Conservation (phyloP, 2,113 vertebrate species). For the Macquaria australasica region DNA sequence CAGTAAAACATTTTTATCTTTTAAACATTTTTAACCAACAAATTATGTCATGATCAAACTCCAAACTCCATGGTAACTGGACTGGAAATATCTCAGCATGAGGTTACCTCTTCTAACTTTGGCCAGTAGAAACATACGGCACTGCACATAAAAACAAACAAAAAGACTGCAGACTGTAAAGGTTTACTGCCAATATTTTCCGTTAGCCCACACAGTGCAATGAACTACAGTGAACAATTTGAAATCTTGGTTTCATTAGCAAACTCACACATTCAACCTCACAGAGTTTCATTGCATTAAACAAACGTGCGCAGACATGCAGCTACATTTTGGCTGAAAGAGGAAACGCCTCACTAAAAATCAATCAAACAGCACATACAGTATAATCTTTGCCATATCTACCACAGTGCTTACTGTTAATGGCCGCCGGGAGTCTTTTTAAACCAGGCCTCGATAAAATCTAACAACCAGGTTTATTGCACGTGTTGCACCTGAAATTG, state of each 20-base stretch:
- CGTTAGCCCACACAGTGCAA: neutral
- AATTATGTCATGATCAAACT: neutral
- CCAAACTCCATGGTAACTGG: neutral
- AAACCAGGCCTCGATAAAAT: slow-evolving; percentile 24
- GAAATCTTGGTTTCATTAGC: slow-evolving; percentile 47
- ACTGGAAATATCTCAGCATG: slow-evolving; percentile 1
- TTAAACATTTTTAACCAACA: neutral
- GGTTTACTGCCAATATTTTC: slow-evolving; percentile 3
- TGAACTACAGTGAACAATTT: neutral
- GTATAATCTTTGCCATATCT: neutral
- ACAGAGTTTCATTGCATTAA: neutral
- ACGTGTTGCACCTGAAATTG: slow-evolving; percentile 56
- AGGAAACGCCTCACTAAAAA: neutral
- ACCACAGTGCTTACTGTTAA: slow-evolving; percentile 13
- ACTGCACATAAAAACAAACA: neutral
- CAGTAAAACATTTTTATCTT: neutral
- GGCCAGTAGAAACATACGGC: neutral
- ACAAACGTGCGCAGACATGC: neutral
- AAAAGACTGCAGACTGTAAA: neutral
- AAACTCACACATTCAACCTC: neutral
- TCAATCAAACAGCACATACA: neutral
- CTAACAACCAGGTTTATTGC: slow-evolving; percentile 51
- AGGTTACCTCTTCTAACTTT: neutral
- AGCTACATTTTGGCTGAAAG: neutral
- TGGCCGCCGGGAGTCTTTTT: slow-evolving; percentile 18